Base-by-base conservation (phyloP, 2,797 vertebrate species). In the Podargus strigoides region DNA sequence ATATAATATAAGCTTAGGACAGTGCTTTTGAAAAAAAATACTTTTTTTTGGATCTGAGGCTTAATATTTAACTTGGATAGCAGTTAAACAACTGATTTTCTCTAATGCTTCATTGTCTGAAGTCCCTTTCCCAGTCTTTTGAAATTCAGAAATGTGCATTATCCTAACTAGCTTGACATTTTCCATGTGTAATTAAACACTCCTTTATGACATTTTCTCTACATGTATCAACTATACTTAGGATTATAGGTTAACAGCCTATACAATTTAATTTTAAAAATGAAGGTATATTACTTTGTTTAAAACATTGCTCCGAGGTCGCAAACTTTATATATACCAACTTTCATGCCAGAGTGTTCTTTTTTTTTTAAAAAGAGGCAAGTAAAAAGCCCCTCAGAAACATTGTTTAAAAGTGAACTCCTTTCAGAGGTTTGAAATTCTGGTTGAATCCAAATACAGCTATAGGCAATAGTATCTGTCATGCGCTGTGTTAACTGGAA, bases 101-200 rank as follows among this genome's bases (percentile, higher is more conserved):
- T 94, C 21, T 79, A 59, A 66, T 59, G 67, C 8, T 49, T 90
- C 53, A 50, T 69, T 52, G 46, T 22, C 20, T 89, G 84, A 80
- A 74, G 78, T 78, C 22, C 14, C 7, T 87, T 90, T 78, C 32
- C 21, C 30, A 73, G 46, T 27, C 14, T 72, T 95, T 89, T 69
- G 34, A 80, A 95, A 93, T 75, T 70, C 52, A 74, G 64, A 96
- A 94, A 68, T 30, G 27, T 80, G 41, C 36, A 39, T 72, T 95
- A 92, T 89, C 32, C 26, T 94, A 86, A 95, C 68, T 85, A 89
- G 52, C n/a, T 91, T 9, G 17, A 92, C 76, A 80, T 95, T 97
- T 97, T 95, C 74, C 47, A 62, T 56, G 55, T 95, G 70, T 82
- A 96, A 96, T 93, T 96, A 95, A 97, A 88, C 30, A 47, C 64